These are phyloP conservation scores for Antheraea pernyi DNA, from an alignment of 1,140 invertebrate species.

Conservation along the genomic window DNA sequence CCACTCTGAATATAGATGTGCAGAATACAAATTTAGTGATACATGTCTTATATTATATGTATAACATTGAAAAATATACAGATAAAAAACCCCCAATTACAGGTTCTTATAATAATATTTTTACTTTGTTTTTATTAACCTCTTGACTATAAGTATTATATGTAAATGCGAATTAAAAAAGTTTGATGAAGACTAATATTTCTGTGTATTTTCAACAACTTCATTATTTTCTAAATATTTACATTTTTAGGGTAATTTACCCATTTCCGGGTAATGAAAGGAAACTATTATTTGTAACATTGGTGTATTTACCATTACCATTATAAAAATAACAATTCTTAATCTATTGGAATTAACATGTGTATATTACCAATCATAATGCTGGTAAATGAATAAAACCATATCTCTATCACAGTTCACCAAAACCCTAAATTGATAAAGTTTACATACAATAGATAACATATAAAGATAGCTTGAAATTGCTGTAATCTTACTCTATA, in stretches of 20 bases:
- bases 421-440: constrained; percentile 2
- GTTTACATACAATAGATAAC: neutral
- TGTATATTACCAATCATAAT: constrained; percentile 19
- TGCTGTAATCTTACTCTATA: neutral
- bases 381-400: neutral
- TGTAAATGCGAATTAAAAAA: too few species aligned
- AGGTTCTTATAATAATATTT: too few species aligned
- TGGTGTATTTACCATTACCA: constrained; percentile 55
- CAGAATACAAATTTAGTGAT: too few species aligned
- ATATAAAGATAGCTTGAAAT: neutral
- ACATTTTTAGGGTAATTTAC: neutral
- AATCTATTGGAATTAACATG: constrained; percentile 44
- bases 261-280: neutral
- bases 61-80: too few species aligned
- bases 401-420: constrained; percentile 9
- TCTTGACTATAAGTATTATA: too few species aligned
- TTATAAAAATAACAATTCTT: constrained; percentile 29
- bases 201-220: neutral
- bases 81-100: too few species aligned
- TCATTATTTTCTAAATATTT: neutral
- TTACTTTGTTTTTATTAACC: too few species aligned
- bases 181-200: too few species aligned
- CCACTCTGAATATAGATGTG: too few species aligned
- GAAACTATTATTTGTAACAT: constrained; percentile 23
- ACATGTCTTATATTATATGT: too few species aligned